phyloP scores from a whole-genome alignment of 2,888 invertebrate genomes.

The Coelinius sp. region DNA sequence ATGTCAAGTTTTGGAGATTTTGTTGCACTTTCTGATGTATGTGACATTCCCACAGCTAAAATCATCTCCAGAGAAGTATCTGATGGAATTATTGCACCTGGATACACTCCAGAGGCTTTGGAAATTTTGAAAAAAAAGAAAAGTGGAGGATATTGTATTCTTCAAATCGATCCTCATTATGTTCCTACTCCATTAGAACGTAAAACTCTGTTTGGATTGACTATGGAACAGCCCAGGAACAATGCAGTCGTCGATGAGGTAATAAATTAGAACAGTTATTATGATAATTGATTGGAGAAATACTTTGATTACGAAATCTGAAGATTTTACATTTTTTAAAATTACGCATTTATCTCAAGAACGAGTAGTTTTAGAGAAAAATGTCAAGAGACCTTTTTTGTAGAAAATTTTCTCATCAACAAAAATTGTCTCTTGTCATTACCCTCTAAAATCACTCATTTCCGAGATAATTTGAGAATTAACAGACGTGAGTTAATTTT shows the following conservation, averaged over 20 bases:
- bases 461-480: no score
- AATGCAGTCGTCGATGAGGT: constrained; percentile 83
- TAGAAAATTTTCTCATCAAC: no score
- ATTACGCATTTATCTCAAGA: no score
- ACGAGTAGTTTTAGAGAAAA: no score
- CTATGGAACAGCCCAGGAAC: constrained; percentile 90
- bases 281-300: no score
- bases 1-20: constrained; percentile 99
- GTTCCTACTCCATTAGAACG: constrained; percentile 87
- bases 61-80: constrained; percentile 96
- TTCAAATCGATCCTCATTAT: constrained; percentile 92
- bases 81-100: constrained; percentile 98
- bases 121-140: constrained; percentile 94
- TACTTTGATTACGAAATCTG: no score
- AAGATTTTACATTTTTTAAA: no score
- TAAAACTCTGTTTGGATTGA: constrained; percentile 86
- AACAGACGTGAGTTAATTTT: no score
- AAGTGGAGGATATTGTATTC: constrained; percentile 90
- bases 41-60: constrained; percentile 91
- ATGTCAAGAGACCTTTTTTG: no score
- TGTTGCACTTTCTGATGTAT: constrained; percentile 91
- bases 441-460: no score
- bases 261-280: no score
- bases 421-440: no score
- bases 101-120: constrained; percentile 87